phyloP scores from a whole-genome alignment of 37 sponge, comb jelly and placozoan species.

The Lycopodina hypogea region DNA sequence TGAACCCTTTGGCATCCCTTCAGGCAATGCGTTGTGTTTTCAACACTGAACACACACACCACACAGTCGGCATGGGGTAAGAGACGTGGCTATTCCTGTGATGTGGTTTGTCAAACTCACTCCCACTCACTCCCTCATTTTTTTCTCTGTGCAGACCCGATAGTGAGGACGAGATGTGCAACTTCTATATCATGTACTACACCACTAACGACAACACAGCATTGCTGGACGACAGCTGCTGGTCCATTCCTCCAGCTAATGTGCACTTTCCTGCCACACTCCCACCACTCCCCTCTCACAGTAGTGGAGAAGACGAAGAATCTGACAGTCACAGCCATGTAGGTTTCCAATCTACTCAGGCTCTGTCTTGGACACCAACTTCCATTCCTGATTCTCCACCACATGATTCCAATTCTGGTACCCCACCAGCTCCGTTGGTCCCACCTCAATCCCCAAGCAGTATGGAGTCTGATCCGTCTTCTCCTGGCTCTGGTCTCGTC shows the following conservation, averaged over 20 bases:
- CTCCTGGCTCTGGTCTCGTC: background rate
- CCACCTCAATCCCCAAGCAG: background rate
- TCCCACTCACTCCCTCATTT: background rate
- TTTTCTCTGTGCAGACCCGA: slow-evolving; percentile 35
- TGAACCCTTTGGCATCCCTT: background rate
- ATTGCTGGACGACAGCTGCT: slow-evolving; percentile 16
- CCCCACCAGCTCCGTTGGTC: background rate
- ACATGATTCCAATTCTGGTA: background rate
- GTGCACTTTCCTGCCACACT: slow-evolving; percentile 32
- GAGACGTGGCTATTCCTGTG: background rate
- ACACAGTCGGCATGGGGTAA: slow-evolving; percentile 57
- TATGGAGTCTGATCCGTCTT: background rate
- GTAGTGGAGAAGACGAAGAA: background rate
- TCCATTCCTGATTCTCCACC: slow-evolving; percentile 19
- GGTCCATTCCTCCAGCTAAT: background rate
- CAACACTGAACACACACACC: slow-evolving; percentile 17
- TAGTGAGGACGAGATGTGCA: slow-evolving; percentile 92
- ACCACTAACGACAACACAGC: slow-evolving; percentile 23
- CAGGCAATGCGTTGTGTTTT: slow-evolving; percentile 64
- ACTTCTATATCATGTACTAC: slow-evolving; percentile 98
- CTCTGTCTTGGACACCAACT: background rate
- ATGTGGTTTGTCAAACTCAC: too few relatives aligned
- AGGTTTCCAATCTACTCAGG: background rate
- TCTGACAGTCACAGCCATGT: background rate
- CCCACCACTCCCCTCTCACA: slow-evolving; percentile 4